Evolutionary conservation across 1,140 invertebrate genomes (phyloP), one percentile per base, ranked within the genome.

Genomic region (Cyrtorhinus lividipennis): DNA sequence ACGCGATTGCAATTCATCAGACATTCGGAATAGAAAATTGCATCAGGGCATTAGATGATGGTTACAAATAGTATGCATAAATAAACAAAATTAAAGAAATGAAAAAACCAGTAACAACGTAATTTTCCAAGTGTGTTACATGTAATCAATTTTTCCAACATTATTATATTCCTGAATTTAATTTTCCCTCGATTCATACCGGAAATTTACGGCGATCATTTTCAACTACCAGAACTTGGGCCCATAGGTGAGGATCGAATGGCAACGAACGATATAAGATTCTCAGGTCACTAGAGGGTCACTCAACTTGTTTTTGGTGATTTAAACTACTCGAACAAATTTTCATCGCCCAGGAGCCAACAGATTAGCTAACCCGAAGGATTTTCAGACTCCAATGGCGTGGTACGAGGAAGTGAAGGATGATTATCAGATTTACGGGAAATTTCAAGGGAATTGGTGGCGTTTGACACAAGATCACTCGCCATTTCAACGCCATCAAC

Each of bases 401-500:
- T 83, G 81, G 72, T 98, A 82, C 71, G 86, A 91, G 69, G 88
- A 95, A 71, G 69, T 75, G n/a, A 80, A 85, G 2, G 75, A 77
- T 10, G 69, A 73, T 44, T 97, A 84, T 71, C 80, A 82, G 68
- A 82, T 98, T 15, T 77, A 95, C 30, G 82, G 79, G 67, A 98
- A 98, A 75, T 98, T 86, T 74, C 93, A 97, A 73, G 93, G 94
- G 0, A 78, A 81, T 22, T 73, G 97, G 27, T 98, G 98, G 73
- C 73, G 78, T 44, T 87, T 90, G 12, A 71, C 80, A 64, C 91
- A 96, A 76, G 73, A 83, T 68, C 92, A 98, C 74, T 95, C 89
- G 45, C 91, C 92, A 5, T 99, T 98, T 98, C 73, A 96, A 95
- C 86, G 88, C 89, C 25, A 90, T 99, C 71, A 99, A 99, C 74